Conservation (phyloP, 2,888 invertebrate genomes). For the Hanleya hanleyi region DNA sequence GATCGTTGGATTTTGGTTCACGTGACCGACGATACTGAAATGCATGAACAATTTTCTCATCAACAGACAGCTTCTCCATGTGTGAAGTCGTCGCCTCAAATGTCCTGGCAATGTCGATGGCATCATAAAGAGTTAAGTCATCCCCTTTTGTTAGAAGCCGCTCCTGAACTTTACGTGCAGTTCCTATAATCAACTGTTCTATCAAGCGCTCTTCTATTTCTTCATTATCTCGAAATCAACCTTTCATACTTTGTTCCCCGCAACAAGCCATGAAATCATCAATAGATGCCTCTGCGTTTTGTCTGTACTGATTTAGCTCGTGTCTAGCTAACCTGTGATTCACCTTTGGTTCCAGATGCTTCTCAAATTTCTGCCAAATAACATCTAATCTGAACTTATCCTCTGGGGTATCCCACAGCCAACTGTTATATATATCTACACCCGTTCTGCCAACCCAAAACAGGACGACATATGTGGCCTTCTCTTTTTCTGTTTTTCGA, state of each 20-base stretch:
- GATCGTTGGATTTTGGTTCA: too few relatives aligned
- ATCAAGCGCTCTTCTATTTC: neutral
- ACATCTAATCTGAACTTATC: neutral
- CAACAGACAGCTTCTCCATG: neutral
- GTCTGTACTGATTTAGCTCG: neutral
- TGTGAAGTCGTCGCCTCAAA: neutral
- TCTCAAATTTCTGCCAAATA: neutral
- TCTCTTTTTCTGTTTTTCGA: neutral
- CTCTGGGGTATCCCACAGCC: too few relatives aligned
- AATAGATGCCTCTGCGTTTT: neutral
- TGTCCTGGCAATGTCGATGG: neutral
- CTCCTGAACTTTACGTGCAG: neutral
- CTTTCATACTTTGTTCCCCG: neutral
- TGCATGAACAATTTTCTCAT: neutral
- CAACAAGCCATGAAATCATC: too few relatives aligned
- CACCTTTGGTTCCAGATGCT: neutral
- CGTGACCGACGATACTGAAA: neutral
- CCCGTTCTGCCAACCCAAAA: neutral
- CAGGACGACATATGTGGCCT: neutral
- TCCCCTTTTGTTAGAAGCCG: neutral
- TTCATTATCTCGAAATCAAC: neutral
- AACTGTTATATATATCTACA: too few relatives aligned
- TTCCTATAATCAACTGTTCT: neutral
- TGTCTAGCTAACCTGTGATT: neutral
- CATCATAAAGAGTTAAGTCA: neutral